These are phyloP conservation scores for Tachuris rubrigastra DNA, from an alignment of 2,113 vertebrate genomes.

Conservation along the genomic window DNA sequence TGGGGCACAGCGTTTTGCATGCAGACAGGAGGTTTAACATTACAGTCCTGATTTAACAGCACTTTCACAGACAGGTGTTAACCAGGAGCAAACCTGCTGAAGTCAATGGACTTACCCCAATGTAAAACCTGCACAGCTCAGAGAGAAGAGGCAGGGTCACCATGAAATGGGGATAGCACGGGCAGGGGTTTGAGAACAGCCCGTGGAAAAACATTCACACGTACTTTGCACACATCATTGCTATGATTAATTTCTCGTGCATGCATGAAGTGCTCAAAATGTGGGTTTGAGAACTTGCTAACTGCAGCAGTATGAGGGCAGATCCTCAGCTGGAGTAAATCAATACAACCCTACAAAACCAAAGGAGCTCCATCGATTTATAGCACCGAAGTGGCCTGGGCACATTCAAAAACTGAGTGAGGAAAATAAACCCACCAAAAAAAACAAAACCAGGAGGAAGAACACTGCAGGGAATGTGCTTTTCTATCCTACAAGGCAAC, in stretches of 20 bases:
- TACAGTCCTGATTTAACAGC: not conserved
- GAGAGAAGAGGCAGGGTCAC: not conserved
- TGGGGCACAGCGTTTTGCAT: not conserved
- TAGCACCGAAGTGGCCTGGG: not conserved
- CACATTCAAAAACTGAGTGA: not conserved
- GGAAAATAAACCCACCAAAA: constrained; percentile 24
- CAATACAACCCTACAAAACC: not conserved
- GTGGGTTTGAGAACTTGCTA: constrained; percentile 22
- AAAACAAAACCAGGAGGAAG: constrained; percentile 3
- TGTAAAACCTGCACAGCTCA: not conserved
- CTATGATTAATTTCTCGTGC: constrained; percentile 35
- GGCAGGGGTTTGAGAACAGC: not conserved
- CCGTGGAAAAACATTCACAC: constrained; percentile 30
- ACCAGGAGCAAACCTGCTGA: not conserved
- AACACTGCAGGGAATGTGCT: not conserved
- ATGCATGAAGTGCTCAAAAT: not conserved
- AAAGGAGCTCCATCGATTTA: not conserved
- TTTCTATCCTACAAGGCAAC: not conserved
- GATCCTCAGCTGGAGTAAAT: constrained; percentile 44
- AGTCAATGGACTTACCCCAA: not conserved
- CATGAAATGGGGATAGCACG: not conserved
- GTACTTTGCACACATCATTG: constrained; percentile 27
- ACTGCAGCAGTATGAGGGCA: not conserved
- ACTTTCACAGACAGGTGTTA: not conserved
- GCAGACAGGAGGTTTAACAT: not conserved